A percentile compares a stretch with the other conserved stretches of the same genome.
phyloP scores from a whole-genome alignment of 2,888 invertebrate genomes.

The Leptinotarsa haldemani region DNA sequence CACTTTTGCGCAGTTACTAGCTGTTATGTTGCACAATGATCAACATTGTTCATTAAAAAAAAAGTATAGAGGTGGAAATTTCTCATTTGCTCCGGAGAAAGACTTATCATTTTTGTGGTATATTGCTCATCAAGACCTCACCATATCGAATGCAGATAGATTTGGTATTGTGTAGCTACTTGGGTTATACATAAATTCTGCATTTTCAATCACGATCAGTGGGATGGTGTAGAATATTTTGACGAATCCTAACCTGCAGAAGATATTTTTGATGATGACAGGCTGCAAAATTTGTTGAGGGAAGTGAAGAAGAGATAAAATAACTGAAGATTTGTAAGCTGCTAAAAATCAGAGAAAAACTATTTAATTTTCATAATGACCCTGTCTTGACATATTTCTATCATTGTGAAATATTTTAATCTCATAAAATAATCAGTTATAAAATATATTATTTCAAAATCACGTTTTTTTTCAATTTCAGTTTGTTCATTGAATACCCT shows the following conservation, averaged over 20 bases:
- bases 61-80: slow-evolving; percentile 34
- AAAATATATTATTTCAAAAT: no score
- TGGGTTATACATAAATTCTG: not conserved
- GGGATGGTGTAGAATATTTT: slow-evolving; percentile 2
- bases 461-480: not conserved
- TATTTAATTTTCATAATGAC: slow-evolving; percentile 1
- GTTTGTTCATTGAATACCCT: slow-evolving; percentile 3
- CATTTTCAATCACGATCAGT: not conserved
- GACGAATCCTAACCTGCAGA: slow-evolving; percentile 8
- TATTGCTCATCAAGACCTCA: slow-evolving; percentile 5
- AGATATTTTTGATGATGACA: slow-evolving; percentile 8
- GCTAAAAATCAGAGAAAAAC: not conserved
- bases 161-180: no score
- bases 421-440: not conserved
- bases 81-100: slow-evolving; percentile 20
- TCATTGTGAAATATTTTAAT: not conserved
- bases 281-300: slow-evolving; percentile 6
- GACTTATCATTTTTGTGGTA: slow-evolving; percentile 22
- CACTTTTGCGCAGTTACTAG: slow-evolving; percentile 16
- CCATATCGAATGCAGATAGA: no score
- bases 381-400: not conserved
- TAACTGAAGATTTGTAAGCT: slow-evolving; percentile 2
- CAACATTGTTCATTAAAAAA: slow-evolving; percentile 26
- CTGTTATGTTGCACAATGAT: slow-evolving; percentile 29
- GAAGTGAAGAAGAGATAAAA: not conserved